Conservation (phyloP, 2,888 invertebrate genomes). For the Bibio marci region DNA sequence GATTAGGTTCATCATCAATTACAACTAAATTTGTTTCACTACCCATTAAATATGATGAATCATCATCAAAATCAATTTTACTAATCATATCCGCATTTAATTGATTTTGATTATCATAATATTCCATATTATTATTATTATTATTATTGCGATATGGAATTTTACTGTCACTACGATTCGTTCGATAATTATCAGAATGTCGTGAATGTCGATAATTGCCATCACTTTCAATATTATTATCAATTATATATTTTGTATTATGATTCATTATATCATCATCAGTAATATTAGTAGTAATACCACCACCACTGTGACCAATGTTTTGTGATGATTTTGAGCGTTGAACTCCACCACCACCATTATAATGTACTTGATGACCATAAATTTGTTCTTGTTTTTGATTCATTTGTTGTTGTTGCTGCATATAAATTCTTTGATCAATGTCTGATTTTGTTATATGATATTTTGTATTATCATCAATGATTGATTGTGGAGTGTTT, state of each 20-base stretch:
- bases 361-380: neutral
- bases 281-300: too few relatives aligned
- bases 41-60: too few relatives aligned
- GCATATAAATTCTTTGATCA: conserved; percentile 4
- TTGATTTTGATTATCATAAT: conserved; percentile 4
- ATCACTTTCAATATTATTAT: too few relatives aligned
- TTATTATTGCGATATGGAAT: conserved; percentile 15
- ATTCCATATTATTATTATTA: conserved; percentile 2
- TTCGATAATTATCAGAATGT: conserved; percentile 12
- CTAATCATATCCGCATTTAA: conserved; percentile 2
- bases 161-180: conserved; percentile 14
- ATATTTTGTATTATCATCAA: conserved; percentile 4
- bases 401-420: neutral
- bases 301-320: neutral
- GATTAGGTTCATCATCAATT: too few relatives aligned
- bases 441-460: conserved; percentile 7
- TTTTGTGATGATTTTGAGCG: conserved; percentile 2
- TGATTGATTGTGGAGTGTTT: neutral
- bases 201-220: neutral
- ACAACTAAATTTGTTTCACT: too few relatives aligned
- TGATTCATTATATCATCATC: too few relatives aligned
- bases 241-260: too few relatives aligned
- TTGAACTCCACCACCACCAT: conserved; percentile 4
- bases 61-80: neutral
- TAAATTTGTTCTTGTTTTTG: neutral